Evolutionary conservation across 53 echinoderm and acorn worm species (phyloP), one percentile per base, ranked within the genome.

Genomic region (Apostichopus leukothele): DNA sequence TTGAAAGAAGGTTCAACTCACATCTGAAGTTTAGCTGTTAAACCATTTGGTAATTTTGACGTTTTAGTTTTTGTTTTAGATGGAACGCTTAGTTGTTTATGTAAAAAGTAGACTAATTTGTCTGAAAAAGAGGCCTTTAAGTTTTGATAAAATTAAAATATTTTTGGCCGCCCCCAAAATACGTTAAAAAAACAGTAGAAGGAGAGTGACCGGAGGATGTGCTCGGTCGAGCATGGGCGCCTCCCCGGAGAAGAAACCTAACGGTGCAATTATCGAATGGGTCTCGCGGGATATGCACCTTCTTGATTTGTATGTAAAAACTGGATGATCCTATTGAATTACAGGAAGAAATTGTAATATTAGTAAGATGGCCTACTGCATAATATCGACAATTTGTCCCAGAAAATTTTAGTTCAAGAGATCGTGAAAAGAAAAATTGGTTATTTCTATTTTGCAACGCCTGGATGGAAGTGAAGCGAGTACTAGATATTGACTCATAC

Each of bases 361-460:
- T 79, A 79, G 79, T 18, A 50, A 52, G 51, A 53, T 39, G 39
- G 79, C 53, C 53, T 13, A 16, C 63, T 50, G 39, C 5, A 50
- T 50, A 79, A 79, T 18, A 79, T 79, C 79, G 9, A n/a, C 79
- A 79, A 79, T 79, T 79, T 79, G 79, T 79, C 53, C 79, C 51
- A 79, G 79, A 79, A 52, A 63, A 63, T 63, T 63, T 61, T 61
- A 61, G 10, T 13, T 63, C 11, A 7, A 7, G 63, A 63, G 63
- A 63, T 61, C 9, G 61, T 11, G 13, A 61, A 61, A 61, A 61
- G 61, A 61, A 61, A 11, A 61, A 63, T 0, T 7, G 4, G 16
- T 39, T 39, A 39, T 39, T 39, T 39, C 39, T 39, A 39, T 39
- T 39, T 39, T 39, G 39, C 3, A 39, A 39, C 39, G 39, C 39